Percentiles rank a stretch among this genome's conserved stretches.
Evolutionary conservation across 2,888 invertebrate species (phyloP).

Genomic region (Schizotus pectinicornis): DNA sequence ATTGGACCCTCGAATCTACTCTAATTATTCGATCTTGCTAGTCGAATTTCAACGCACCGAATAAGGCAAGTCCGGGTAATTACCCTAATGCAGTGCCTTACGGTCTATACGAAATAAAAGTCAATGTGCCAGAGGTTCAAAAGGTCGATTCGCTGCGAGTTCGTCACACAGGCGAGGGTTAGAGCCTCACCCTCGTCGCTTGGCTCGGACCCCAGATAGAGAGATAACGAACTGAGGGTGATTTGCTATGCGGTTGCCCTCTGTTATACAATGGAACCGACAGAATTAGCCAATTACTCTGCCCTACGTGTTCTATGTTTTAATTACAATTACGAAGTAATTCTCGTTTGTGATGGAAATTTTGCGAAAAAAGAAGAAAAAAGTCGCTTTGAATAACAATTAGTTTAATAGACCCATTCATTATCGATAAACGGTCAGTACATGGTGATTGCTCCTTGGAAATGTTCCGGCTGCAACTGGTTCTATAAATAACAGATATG

Average conservation of each 20-base stretch:
- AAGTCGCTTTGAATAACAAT: constrained; percentile 41
- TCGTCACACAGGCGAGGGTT: background rate
- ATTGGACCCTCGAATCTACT: too few relatives aligned
- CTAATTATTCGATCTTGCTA: too few relatives aligned
- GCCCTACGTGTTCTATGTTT: constrained; percentile 57
- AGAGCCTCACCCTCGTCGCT: constrained; percentile 3
- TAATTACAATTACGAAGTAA: constrained; percentile 59
- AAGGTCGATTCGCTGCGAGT: background rate
- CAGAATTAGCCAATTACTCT: constrained; percentile 59
- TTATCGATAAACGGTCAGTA: constrained; percentile 42
- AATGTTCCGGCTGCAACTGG: constrained; percentile 28
- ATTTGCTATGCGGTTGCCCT: constrained; percentile 59
- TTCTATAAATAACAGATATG: constrained; percentile 24
- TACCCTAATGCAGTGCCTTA: constrained; percentile 2
- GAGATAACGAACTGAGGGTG: constrained; percentile 55
- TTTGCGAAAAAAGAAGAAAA: constrained; percentile 31
- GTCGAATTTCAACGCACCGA: too few relatives aligned
- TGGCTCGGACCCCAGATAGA: constrained; percentile 30
- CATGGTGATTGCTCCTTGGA: constrained; percentile 37
- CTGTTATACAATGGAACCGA: constrained; percentile 58
- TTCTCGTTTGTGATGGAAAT: constrained; percentile 44
- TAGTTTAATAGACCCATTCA: constrained; percentile 49
- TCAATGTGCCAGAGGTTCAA: background rate
- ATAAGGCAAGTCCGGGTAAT: background rate
- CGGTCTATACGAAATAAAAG: background rate